Base-by-base conservation (phyloP, 2,113 vertebrate genomes). In the Xenopus laevis region DNA sequence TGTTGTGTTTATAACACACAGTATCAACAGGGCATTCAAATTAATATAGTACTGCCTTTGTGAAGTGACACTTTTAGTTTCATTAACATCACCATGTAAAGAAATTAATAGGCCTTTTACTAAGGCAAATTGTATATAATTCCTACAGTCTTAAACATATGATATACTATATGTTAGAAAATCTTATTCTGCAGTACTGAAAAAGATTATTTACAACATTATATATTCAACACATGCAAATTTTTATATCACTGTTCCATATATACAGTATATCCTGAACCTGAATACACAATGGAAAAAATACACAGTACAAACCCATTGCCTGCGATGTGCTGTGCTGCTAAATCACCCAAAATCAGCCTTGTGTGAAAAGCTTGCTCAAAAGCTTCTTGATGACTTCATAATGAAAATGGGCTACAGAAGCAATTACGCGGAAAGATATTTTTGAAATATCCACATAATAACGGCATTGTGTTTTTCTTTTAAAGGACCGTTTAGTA, bases 401-500 rank as follows among this genome's bases (percentile, higher is more conserved):
- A 59, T 62, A 79, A 68, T 74, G 61, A 71, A 3, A 82, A 18
- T 65, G 17, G 16, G 50, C 62, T 62, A 55, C 18, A 9, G 57
- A 65, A 5, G 23, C 7, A 62, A 61, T 72, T 70, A 74, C 33
- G 53, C 33, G 71, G 40, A 27, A 4, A 40, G 66, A 71, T 79
- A 70, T 64, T 67, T 77, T 78, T 71, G 71, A 71, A 81, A 59
- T 65, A 78, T 53, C 72, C 81, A 45, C 13, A 71, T 16, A 47
- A 10, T 69, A 72, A 45, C 64, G 71, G 72, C 77, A 79, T 58
- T 45, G 60, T 81, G 81, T 78, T 44, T 66, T 69, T 27, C 23
- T 27, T 83, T 74, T 77, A 79, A n/a, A 65, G 67, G 79, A 71
- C 30, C 44, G 64, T 66, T 72, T 67, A 74, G 57, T 53, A 68